Conservation (phyloP, 2,113 vertebrate genomes). For the Illadopsis cleaveri region DNA sequence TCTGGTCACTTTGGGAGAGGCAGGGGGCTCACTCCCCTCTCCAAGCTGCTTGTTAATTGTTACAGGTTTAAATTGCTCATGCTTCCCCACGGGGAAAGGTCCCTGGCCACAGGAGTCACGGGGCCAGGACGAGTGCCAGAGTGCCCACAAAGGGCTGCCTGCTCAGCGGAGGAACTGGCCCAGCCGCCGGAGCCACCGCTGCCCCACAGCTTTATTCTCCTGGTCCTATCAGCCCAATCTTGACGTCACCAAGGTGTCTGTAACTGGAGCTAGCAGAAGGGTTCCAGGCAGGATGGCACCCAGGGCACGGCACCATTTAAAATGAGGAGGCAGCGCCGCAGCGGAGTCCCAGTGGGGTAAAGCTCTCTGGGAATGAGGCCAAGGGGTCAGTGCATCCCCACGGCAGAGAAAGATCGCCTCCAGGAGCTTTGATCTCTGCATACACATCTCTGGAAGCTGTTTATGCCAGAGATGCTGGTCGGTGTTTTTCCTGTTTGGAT, state of each 20-base stretch:
- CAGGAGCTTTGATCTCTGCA: neutral
- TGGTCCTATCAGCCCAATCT: neutral
- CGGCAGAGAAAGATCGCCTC: neutral
- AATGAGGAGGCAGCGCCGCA: fast-evolving
- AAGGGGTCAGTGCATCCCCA: constrained; percentile 19
- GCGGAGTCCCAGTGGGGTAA: neutral
- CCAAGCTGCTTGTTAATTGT: neutral
- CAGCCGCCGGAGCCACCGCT: neutral
- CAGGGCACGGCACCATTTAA: fast-evolving
- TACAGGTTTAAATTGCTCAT: neutral
- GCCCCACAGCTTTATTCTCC: constrained; percentile 1
- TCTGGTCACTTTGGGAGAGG: neutral
- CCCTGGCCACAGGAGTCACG: neutral
- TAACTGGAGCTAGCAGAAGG: fast-evolving
- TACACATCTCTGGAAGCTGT: neutral
- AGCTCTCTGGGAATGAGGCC: neutral
- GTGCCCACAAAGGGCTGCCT: neutral
- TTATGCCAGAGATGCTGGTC: constrained; percentile 6
- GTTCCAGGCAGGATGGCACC: neutral
- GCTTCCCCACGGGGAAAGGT: neutral
- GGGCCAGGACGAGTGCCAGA: neutral
- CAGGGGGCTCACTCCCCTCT: neutral
- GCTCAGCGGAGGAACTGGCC: neutral
- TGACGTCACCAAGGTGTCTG: neutral
- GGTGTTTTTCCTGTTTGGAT: constrained; percentile 73